Base-by-base conservation (phyloP, 2,113 vertebrate genomes). In the Clarias batrachus region DNA sequence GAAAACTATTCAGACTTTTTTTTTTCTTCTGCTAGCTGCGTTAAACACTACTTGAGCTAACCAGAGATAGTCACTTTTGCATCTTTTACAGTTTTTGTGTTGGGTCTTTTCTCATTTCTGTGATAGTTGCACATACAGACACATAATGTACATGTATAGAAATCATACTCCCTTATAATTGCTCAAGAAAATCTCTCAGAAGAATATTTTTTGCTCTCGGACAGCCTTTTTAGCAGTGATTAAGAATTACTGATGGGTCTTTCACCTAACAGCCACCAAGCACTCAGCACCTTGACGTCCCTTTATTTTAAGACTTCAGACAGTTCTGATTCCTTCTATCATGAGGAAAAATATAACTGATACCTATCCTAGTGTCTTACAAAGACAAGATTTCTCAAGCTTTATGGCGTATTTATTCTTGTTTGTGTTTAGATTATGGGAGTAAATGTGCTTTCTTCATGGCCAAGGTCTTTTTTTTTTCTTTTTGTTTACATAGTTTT, bases 391-490 rank as follows among this genome's bases (percentile, higher is more conserved):
- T 83, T 71, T 48, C 48, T 89, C 70, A 33, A 82, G 87, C 79
- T 88, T 82, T 81, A 85, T 71, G 81, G 84, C 90, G 88, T 95
- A 93, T 94, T 95, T 94, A 95, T 94, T 95, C 88, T 85, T 90
- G 86, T 93, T 91, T 88, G 87, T 91, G 89, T 91, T 93, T 90
- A 11, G 90, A 86, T 91, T 91, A 93, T 93, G 91, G 83, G 92
- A 90, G 88, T 76, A 82, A 89, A 81, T 91, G 89, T 94, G 91
- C 89, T 92, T 92, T 94, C 91, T 93, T 85, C 88, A 90, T 68
- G 91, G 91, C 92, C 91, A 90, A n/a, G 87, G 92, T 92, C 89
- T 90, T 88, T 48, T 48, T 48, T 48, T 48, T 48, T 48, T 68
- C 89, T 86, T 90, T 70, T 85, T 88, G 87, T 93, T 93, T 93